Percentiles rank a stretch among this genome's conserved stretches.
These are phyloP conservation scores for Noturus placidus DNA, from an alignment of 2,113 vertebrate genomes.

Conservation along the genomic window DNA sequence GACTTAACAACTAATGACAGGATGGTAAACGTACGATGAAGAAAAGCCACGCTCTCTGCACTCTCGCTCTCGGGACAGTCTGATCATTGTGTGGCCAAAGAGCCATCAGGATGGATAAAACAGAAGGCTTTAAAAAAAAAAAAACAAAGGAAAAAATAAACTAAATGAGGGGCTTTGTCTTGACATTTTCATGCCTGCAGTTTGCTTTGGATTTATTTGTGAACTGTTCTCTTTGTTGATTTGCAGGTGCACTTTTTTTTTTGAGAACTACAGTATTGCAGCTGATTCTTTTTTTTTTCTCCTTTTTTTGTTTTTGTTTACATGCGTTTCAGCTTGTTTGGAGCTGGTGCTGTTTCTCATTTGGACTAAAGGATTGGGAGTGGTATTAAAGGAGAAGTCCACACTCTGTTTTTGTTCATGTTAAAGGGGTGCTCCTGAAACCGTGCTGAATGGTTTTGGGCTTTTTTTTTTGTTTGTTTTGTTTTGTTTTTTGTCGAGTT, in stretches of 20 bases:
- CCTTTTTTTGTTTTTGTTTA: background rate
- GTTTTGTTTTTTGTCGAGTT: background rate
- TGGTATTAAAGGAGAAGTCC: constrained; percentile 36
- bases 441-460: constrained; percentile 36
- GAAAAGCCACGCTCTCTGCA: constrained; percentile 52
- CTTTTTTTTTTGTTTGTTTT: background rate
- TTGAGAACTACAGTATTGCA: constrained; percentile 61
- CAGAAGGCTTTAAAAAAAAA: constrained; percentile 14
- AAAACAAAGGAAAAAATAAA: background rate
- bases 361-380: constrained; percentile 20
- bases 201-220: constrained; percentile 43
- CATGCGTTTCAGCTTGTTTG: constrained; percentile 61
- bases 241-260: constrained; percentile 47
- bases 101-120: constrained; percentile 33
- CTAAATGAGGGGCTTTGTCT: constrained; percentile 40
- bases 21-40: constrained; percentile 16
- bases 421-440: constrained; percentile 56
- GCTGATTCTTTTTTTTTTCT: constrained; percentile 1
- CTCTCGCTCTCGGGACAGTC: constrained; percentile 55
- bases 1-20: constrained; percentile 59
- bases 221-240: constrained; percentile 23
- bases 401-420: background rate
- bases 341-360: constrained; percentile 50
- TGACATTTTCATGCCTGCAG: constrained; percentile 46
- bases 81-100: constrained; percentile 25